Conservation (phyloP, 2,888 invertebrate genomes). For the Tetheella fluctuosa region DNA sequence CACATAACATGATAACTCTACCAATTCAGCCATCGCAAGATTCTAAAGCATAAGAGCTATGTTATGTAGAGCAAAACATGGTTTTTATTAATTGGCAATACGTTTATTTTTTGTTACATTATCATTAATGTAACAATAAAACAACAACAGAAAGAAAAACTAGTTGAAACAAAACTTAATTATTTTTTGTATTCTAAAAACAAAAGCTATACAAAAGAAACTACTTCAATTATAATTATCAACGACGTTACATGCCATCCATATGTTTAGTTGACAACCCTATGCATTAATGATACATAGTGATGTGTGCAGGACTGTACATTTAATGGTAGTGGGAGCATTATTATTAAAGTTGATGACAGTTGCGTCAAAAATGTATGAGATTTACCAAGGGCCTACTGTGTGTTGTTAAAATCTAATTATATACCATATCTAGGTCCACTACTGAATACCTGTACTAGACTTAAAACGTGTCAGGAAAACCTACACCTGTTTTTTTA, state of each 20-base stretch:
- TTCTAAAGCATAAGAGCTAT: neutral
- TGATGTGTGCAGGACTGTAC: neutral
- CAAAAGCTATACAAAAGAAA: no score
- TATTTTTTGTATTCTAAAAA: no score
- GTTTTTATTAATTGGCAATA: no score
- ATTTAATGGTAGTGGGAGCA: conserved; percentile 1
- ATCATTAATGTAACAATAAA: no score
- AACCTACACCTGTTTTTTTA: no score
- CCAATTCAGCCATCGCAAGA: no score
- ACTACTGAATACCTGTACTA: no score
- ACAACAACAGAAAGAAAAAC: no score
- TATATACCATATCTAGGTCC: neutral
- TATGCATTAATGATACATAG: neutral
- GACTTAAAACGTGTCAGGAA: no score
- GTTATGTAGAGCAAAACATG: no score
- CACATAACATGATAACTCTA: neutral
- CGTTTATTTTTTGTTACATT: no score
- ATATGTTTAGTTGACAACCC: neutral
- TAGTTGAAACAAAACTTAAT: no score
- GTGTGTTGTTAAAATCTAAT: neutral
- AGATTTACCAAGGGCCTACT: neutral
- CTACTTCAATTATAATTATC: neutral
- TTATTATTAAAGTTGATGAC: neutral
- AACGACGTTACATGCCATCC: neutral
- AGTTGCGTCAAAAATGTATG: neutral